Base-by-base conservation (phyloP, 1,140 invertebrate genomes). In the Drosophila erecta region DNA sequence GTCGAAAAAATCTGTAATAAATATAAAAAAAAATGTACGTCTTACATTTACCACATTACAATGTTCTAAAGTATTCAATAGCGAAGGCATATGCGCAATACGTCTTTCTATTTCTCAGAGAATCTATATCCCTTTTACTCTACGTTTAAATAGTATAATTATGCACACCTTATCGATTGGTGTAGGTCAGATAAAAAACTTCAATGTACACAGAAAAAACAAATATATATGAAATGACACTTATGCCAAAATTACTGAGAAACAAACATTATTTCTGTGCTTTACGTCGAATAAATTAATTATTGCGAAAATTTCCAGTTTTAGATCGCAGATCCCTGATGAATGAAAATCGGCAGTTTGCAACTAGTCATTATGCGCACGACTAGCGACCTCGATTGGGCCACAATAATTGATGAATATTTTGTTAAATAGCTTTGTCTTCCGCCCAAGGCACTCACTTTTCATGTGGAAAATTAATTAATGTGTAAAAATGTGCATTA, bases 391-490 rank as follows among this genome's bases (percentile, higher is more conserved):
- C 53, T 66, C 49, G 69, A 35, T 58, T 44, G 24, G 15, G 46
- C 35, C 41, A 43, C 54, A 58, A 58, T 41, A 47, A 57, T 70
- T 84, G 80, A 84, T 83, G 84, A 73, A 84, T 75, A 81, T 83
- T 65, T 62, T 66, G 57, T 60, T 76, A 43, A 55, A 71, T 38
- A 44, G 44, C 64, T 74, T 70, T 74, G 50, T 59, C 46, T 43
- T 33, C 17, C 55, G 54, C 55, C 49, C 35, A 38, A 41, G 35
- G 22, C 27, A n/a, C 35, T 46, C 40, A 37, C 69, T 74, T 71
- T 50, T 15, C n/a, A 57, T 64, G 54, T 67, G 51, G 69, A 49
- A 83, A 86, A 87, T 87, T 87, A 66, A 86, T 86, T 30, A 30
- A 30, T 30, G 30, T 8, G 30, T 30, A 30, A 30, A 30, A 87